phyloP scores from a whole-genome alignment of 2,888 invertebrate genomes.

The Ophion ellenae region DNA sequence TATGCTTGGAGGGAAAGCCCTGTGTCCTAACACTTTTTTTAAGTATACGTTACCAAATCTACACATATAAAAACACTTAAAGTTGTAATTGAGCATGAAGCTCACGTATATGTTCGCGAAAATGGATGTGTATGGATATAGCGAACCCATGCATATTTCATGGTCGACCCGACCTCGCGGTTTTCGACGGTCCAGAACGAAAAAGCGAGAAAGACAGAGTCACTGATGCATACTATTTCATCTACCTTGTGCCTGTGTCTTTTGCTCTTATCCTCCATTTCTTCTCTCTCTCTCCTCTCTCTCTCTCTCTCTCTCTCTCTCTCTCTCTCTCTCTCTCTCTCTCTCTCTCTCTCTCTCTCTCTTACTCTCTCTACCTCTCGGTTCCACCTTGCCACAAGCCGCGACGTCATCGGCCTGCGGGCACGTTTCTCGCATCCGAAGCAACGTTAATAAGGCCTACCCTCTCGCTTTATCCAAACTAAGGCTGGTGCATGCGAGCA shows the following conservation, averaged over 20 bases:
- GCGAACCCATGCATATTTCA: constrained; percentile 56
- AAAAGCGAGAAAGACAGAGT: constrained; percentile 21
- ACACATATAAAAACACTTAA: constrained; percentile 9
- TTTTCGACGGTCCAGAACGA: constrained; percentile 45
- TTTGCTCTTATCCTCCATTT: neutral
- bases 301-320: constrained; percentile 9
- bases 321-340: constrained; percentile 10
- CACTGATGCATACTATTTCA: constrained; percentile 31
- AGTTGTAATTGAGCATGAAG: constrained; percentile 17
- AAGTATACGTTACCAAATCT: neutral
- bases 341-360: constrained; percentile 3
- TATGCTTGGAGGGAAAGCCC: too few species aligned
- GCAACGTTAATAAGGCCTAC: constrained; percentile 63
- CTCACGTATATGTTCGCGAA: constrained; percentile 28
- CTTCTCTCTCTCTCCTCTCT: constrained; percentile 12
- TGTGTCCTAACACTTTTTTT: too few species aligned
- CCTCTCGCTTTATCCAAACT: constrained; percentile 25
- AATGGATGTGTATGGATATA: constrained; percentile 19
- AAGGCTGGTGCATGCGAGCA: neutral
- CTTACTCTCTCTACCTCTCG: constrained; percentile 9
- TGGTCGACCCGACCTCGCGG: constrained; percentile 59
- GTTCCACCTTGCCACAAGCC: constrained; percentile 17
- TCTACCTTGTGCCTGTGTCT: neutral
- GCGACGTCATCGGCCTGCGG: constrained; percentile 61
- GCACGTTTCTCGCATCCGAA: constrained; percentile 64